Evolutionary conservation across 2,888 invertebrate genomes (phyloP).

Genomic region (Phania funesta): DNA sequence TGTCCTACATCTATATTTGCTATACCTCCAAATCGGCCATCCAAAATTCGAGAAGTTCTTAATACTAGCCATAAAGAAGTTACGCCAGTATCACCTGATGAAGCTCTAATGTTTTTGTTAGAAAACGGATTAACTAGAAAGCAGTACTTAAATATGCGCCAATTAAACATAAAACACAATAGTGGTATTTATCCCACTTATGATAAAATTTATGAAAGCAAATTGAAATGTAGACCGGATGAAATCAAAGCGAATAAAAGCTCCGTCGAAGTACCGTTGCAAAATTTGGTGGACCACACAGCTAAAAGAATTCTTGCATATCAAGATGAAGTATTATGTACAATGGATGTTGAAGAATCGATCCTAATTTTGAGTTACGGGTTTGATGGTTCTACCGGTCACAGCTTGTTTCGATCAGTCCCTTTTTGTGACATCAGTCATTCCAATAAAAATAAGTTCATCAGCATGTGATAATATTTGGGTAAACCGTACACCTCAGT

Average conservation of each 20-base stretch:
- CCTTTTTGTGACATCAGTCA: slow-evolving; percentile 45
- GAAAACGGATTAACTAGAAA: slow-evolving; percentile 30
- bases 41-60: slow-evolving; percentile 37
- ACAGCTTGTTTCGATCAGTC: slow-evolving; percentile 40
- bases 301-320: slow-evolving; percentile 26
- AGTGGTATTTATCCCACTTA: slow-evolving; percentile 25
- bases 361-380: slow-evolving; percentile 37
- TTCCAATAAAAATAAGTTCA: slow-evolving; percentile 38
- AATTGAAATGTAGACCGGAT: slow-evolving; percentile 9
- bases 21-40: slow-evolving; percentile 12
- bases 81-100: slow-evolving; percentile 32
- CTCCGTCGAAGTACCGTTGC: slow-evolving; percentile 29
- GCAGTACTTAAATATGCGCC: slow-evolving; percentile 22
- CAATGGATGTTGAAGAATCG: slow-evolving; percentile 14
- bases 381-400: slow-evolving; percentile 51
- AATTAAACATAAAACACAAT: slow-evolving; percentile 16
- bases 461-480: slow-evolving; percentile 29
- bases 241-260: slow-evolving; percentile 31
- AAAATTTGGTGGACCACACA: slow-evolving; percentile 38
- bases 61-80: slow-evolving; percentile 31
- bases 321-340: slow-evolving; percentile 23
- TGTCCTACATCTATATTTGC: slow-evolving; percentile 23
- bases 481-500: slow-evolving; percentile 47
- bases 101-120: slow-evolving; percentile 24
- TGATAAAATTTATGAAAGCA: slow-evolving; percentile 5